Conservation (phyloP, 2,113 vertebrate genomes). For the Choloepus hoffmanni region DNA sequence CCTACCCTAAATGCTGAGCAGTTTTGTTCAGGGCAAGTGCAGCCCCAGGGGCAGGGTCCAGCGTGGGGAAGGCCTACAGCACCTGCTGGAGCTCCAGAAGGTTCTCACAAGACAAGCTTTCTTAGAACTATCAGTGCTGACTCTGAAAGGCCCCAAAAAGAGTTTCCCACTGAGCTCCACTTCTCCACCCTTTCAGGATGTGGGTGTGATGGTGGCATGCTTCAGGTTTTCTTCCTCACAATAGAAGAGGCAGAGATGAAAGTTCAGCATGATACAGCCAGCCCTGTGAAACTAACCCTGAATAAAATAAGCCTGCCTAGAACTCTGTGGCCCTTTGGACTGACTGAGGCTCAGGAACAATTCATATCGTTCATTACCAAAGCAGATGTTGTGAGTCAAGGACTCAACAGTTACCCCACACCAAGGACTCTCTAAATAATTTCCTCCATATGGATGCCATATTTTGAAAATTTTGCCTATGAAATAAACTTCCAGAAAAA, state of each 20-base stretch:
- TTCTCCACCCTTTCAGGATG: not conserved
- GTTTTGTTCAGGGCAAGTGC: not conserved
- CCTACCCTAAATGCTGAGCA: not conserved
- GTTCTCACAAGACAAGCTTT: too few species aligned
- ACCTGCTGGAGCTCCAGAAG: not conserved
- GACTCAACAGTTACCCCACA: not conserved
- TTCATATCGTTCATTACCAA: not conserved
- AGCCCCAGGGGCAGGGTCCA: too few species aligned
- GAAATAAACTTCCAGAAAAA: constrained; percentile 35
- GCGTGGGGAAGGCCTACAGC: not conserved
- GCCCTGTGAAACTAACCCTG: not conserved
- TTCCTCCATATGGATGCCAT: not conserved
- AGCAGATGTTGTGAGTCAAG: not conserved
- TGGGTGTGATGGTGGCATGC: not conserved
- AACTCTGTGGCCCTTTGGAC: not conserved
- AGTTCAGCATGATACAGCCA: not conserved
- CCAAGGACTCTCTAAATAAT: not conserved
- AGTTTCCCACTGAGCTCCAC: not conserved
- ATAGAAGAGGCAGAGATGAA: not conserved
- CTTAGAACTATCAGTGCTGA: not conserved
- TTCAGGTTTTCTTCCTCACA: not conserved
- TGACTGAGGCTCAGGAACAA: not conserved
- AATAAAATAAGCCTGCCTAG: not conserved
- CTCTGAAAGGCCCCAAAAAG: not conserved
- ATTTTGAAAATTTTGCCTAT: not conserved